A percentile compares a stretch with the other conserved stretches of the same genome.
Evolutionary conservation across 2,797 vertebrate species (phyloP).

Genomic region (Pseudomugil gertrudae): DNA sequence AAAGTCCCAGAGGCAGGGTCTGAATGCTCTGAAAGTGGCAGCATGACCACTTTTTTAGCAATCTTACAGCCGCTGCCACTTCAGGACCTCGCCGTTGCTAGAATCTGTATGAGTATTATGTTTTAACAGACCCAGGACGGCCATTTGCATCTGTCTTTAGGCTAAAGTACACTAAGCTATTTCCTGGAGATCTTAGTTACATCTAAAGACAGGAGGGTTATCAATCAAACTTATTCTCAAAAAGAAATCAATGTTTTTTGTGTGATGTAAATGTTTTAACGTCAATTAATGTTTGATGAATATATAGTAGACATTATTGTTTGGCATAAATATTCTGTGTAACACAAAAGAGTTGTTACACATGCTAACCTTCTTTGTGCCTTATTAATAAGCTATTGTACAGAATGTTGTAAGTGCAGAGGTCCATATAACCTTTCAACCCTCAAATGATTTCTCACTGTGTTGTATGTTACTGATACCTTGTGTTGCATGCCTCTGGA

Average conservation of each 20-base stretch:
- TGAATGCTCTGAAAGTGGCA: too few species aligned
- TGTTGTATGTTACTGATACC: constrained; percentile 79
- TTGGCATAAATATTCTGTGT: neutral
- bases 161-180: too few species aligned
- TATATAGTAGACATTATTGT: neutral
- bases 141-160: neutral
- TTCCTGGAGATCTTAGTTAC: too few species aligned
- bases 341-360: constrained; percentile 46
- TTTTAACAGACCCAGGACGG: neutral
- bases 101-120: neutral
- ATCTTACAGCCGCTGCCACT: too few species aligned
- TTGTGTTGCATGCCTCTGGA: constrained; percentile 61
- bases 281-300: too few species aligned
- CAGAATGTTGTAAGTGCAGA: constrained; percentile 68
- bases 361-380: constrained; percentile 55
- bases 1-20: too few species aligned
- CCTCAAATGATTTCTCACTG: constrained; percentile 73
- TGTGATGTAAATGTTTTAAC: too few species aligned
- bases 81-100: too few species aligned
- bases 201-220: neutral
- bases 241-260: neutral
- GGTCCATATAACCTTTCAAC: constrained; percentile 74
- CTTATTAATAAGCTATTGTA: constrained; percentile 75
- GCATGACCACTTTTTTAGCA: too few species aligned
- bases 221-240: too few species aligned